Evolutionary conservation across 1,140 invertebrate species (phyloP).

Genomic region (Drosophila ercepeae): DNA sequence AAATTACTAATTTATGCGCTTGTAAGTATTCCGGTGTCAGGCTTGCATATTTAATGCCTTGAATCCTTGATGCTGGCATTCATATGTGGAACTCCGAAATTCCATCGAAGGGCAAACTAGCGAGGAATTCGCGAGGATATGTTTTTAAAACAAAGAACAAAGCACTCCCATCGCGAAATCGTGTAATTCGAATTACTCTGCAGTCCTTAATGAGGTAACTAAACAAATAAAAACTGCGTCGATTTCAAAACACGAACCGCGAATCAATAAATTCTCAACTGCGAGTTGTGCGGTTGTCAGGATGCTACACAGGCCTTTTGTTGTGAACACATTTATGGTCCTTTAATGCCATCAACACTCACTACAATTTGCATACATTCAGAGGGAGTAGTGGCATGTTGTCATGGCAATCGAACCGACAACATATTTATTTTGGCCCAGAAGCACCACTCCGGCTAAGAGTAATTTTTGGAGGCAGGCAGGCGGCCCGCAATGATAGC

Average conservation of each 20-base stretch:
- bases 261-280: slow-evolving; percentile 43
- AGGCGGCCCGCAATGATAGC: slow-evolving; percentile 21
- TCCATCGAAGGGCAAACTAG: background rate
- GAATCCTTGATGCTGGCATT: slow-evolving; percentile 9
- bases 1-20: slow-evolving; percentile 57
- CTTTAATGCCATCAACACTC: slow-evolving; percentile 41
- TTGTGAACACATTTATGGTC: slow-evolving; percentile 28
- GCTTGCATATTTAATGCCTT: slow-evolving; percentile 23
- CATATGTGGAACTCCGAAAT: slow-evolving; percentile 30
- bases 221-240: background rate
- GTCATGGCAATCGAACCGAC: slow-evolving; percentile 8
- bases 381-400: slow-evolving; percentile 18
- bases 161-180: background rate
- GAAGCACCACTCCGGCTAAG: slow-evolving; percentile 9
- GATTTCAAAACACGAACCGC: slow-evolving; percentile 8
- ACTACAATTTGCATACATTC: slow-evolving; percentile 32
- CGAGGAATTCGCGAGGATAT: background rate
- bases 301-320: slow-evolving; percentile 18
- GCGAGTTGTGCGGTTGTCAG: background rate
- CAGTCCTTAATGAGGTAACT: slow-evolving; percentile 9
- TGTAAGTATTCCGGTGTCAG: slow-evolving; percentile 27
- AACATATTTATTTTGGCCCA: slow-evolving; percentile 28
- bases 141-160: background rate
- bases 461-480: background rate
- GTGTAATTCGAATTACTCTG: slow-evolving; percentile 2